A percentile compares a stretch with the other conserved stretches of the same genome.
Conservation (phyloP, 2,113 vertebrate genomes). For the Athene cunicularia region DNA sequence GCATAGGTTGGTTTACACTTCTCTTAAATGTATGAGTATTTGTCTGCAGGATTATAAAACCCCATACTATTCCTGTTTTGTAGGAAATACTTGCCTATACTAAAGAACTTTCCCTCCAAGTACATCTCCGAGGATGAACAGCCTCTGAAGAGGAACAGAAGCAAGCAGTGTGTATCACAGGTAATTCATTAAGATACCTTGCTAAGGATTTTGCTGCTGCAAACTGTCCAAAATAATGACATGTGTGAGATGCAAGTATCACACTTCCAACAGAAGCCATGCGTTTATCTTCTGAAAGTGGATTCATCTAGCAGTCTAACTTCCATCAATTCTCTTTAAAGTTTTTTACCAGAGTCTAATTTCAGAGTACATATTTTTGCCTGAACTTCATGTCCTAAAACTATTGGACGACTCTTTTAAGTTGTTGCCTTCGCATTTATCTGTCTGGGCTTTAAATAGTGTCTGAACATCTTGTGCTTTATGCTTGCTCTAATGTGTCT, state of each 20-base stretch:
- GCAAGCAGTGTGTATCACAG: conserved; percentile 65
- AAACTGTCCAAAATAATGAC: background rate
- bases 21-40: background rate
- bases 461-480: background rate
- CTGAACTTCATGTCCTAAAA: background rate
- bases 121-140: conserved; percentile 69
- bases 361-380: background rate
- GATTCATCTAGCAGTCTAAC: background rate
- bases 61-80: background rate
- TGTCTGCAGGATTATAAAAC: background rate
- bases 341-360: background rate
- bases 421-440: background rate
- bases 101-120: conserved; percentile 68
- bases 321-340: background rate
- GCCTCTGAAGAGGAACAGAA: conserved; percentile 60
- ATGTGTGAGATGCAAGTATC: background rate
- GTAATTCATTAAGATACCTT: background rate
- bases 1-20: background rate
- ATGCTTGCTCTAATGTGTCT: background rate
- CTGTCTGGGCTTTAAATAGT: background rate
- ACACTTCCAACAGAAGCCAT: background rate
- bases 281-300: background rate
- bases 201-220: background rate
- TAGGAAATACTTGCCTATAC: conserved; percentile 69
- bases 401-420: background rate